Conservation (phyloP, 2,797 vertebrate genomes). For the Pelochelys cantorii region DNA sequence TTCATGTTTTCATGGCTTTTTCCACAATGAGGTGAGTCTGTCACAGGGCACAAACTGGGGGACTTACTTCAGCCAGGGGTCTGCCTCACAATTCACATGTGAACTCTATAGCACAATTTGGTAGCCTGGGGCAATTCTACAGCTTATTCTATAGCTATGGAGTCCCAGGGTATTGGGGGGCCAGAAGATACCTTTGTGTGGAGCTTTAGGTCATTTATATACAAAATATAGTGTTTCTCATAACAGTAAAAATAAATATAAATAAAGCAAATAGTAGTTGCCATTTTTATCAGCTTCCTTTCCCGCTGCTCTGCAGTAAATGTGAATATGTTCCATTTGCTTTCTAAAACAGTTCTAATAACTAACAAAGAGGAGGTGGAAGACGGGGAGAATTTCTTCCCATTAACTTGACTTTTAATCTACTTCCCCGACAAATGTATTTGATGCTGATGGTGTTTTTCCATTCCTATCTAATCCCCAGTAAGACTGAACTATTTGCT, state of each 20-base stretch:
- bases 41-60: conserved; percentile 38
- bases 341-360: conserved; percentile 43
- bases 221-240: conserved; percentile 45
- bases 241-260: background rate
- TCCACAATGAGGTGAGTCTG: conserved; percentile 33
- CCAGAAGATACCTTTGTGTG: background rate
- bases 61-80: background rate
- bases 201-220: conserved; percentile 45
- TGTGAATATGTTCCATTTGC: conserved; percentile 51
- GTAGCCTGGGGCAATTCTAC: conserved; percentile 4
- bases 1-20: conserved; percentile 51
- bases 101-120: conserved; percentile 65
- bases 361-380: conserved; percentile 45
- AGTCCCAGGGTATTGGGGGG: background rate
- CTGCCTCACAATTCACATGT: conserved; percentile 57
- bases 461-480: conserved; percentile 67
- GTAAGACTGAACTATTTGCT: conserved; percentile 62
- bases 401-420: conserved; percentile 70
- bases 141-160: conserved; percentile 31
- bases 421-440: conserved; percentile 63
- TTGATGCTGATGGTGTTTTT: conserved; percentile 68
- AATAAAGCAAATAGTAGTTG: conserved; percentile 51
- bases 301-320: conserved; percentile 43
- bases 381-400: conserved; percentile 31
- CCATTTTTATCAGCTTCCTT: conserved; percentile 33